Percentiles rank a stretch among this genome's conserved stretches.
These are phyloP conservation scores for Asbolus verrucosus DNA, from an alignment of 1,140 invertebrate species.

Conservation along the genomic window DNA sequence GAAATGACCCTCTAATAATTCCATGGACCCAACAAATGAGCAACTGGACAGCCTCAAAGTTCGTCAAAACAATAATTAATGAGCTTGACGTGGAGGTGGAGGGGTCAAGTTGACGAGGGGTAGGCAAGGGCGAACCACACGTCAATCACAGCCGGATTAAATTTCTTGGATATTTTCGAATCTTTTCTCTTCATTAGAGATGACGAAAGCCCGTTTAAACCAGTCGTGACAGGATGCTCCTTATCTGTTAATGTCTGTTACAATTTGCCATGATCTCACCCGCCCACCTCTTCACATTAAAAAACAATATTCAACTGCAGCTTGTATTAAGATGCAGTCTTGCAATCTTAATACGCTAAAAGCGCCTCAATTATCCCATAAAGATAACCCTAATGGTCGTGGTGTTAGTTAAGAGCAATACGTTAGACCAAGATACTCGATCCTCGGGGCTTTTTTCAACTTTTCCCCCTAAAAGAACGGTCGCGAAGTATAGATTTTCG, in stretches of 20 bases:
- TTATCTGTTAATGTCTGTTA: too few species aligned
- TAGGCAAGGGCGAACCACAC: background rate
- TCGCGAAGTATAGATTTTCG: slow-evolving; percentile 36
- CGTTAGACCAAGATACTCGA: slow-evolving; percentile 19
- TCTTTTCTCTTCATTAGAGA: too few species aligned
- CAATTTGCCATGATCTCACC: background rate
- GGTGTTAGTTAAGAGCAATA: slow-evolving; percentile 21
- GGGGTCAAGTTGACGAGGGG: slow-evolving; percentile 3
- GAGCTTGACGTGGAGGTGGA: background rate
- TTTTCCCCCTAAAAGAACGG: slow-evolving; percentile 21
- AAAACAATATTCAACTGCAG: background rate
- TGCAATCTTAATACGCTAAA: slow-evolving; percentile 2
- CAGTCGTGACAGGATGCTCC: too few species aligned
- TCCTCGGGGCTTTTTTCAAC: slow-evolving; percentile 33
- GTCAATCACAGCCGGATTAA: slow-evolving; percentile 5
- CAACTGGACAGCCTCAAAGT: too few species aligned
- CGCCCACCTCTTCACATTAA: background rate
- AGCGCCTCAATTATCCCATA: slow-evolving; percentile 34
- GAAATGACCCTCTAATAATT: slow-evolving; percentile 33
- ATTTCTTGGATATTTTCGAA: too few species aligned
- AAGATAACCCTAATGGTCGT: slow-evolving; percentile 24
- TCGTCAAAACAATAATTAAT: slow-evolving; percentile 20
- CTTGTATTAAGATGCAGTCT: background rate
- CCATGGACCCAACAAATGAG: slow-evolving; percentile 37
- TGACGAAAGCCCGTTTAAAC: too few species aligned